Base-by-base conservation (phyloP, 1,140 invertebrate species). In the Eupeodes corollae region DNA sequence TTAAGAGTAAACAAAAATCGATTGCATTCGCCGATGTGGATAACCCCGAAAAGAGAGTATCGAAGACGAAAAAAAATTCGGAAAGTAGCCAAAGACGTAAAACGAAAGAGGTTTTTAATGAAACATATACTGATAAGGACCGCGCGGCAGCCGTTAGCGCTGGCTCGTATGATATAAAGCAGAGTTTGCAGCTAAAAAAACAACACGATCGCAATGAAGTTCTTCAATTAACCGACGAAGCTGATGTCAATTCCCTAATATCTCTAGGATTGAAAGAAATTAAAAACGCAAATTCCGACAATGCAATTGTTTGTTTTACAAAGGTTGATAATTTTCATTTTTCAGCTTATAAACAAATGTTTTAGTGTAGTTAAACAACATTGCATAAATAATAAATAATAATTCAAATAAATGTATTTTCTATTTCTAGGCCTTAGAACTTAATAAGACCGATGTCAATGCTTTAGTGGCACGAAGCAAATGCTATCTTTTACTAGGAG, bases 41-140 rank as follows among this genome's bases (percentile, higher is more conserved):
- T 14, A 67, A 10, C 40, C 65, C 6, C 47, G 58, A 6, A 65
- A 62, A 6, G 56, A 57, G 6, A 58, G 64, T 3, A 61, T 62
- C 39, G 52, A 56, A 33, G 56, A 54, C 42, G 63, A 68, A 41
- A 59, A 67, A 18, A 56, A 57, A 45, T 56, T 64, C 57, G 31
- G 74, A 70, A 55, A 71, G 70, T 70, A 73, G 69, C 55, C 74
- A 70, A 11, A 72, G 75, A 21, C 67, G 73, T 50, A 74, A 77
- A 19, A 73, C 75, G 15, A 73, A 74, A n/a, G 79, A 84, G 53
- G 65, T 64, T 42, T 68, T 65, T 14, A 82, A 86, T 48, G 88
- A 91, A 59, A 67, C 86, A 12, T 92, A 91, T 59, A 91, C 87
- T 10, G 89, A 92, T 63, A 92, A 91, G 59, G 89, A 91, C 63